Conservation (phyloP, 2,888 invertebrate genomes). For the Apoda limacodes region DNA sequence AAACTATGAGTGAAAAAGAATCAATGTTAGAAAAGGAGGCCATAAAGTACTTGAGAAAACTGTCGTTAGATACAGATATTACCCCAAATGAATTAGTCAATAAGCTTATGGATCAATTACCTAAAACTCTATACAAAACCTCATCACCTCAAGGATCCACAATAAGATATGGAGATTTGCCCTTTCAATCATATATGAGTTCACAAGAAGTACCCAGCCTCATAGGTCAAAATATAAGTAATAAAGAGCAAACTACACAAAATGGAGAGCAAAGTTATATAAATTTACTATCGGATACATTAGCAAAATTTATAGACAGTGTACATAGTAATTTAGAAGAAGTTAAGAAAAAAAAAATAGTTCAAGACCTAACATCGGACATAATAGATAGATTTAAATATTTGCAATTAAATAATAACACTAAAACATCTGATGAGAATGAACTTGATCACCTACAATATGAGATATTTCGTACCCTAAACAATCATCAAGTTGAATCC, state of each 20-base stretch:
- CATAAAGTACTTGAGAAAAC: constrained; percentile 11
- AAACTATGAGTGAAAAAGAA: constrained; percentile 18
- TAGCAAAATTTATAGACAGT: constrained; percentile 24
- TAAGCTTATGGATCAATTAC: constrained; percentile 15
- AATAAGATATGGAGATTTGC: background rate
- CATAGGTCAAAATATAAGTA: too few relatives aligned
- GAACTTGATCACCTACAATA: constrained; percentile 37
- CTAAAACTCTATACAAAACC: constrained; percentile 12
- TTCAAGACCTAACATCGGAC: constrained; percentile 27
- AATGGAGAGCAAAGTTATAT: constrained; percentile 20
- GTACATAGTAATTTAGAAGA: constrained; percentile 20
- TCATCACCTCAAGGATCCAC: constrained; percentile 19
- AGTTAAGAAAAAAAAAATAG: constrained; percentile 19
- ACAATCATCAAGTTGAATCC: constrained; percentile 22
- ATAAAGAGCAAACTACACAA: too few relatives aligned
- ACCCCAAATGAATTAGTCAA: constrained; percentile 13
- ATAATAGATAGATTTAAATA: constrained; percentile 35
- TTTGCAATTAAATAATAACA: constrained; percentile 27
- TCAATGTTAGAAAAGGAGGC: constrained; percentile 16
- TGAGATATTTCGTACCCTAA: constrained; percentile 30
- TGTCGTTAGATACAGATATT: constrained; percentile 10
- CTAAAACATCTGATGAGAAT: constrained; percentile 22
- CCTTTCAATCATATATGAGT: too few relatives aligned
- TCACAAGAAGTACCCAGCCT: too few relatives aligned
- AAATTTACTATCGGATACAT: constrained; percentile 17